Conservation (phyloP, 2,113 vertebrate species). For the Bambusicola thoracicus region DNA sequence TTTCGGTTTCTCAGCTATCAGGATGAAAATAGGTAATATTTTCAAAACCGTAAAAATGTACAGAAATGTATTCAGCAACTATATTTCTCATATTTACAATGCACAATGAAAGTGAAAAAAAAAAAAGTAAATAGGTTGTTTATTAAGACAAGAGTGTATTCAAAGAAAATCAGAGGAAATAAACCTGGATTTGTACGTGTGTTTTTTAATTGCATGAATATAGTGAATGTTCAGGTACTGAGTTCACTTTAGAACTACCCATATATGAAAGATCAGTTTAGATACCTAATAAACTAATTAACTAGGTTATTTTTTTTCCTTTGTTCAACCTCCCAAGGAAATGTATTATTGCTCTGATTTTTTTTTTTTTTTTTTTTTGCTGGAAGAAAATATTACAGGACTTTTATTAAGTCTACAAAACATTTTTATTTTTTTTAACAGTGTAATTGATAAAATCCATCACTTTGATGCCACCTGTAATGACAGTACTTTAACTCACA, state of each 20-base stretch:
- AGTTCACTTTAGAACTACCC: background rate
- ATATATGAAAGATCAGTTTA: background rate
- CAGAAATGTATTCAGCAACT: background rate
- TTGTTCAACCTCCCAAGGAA: background rate
- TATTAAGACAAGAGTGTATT: background rate
- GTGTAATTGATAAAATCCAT: background rate
- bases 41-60: background rate
- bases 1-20: background rate
- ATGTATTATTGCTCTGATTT: background rate
- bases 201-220: background rate
- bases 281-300: background rate
- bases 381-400: background rate
- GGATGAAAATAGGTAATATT: background rate
- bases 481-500: background rate
- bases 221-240: background rate
- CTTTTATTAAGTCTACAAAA: background rate
- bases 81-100: background rate
- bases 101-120: background rate
- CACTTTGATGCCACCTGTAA: background rate
- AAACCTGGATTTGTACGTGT: background rate
- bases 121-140: background rate
- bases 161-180: background rate
- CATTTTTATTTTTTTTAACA: background rate
- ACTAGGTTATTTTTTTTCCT: background rate
- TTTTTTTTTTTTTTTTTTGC: background rate